Percentiles rank a stretch among this genome's conserved stretches.
phyloP scores from a whole-genome alignment of 2,113 vertebrate species.

The Regulus satrapa region DNA sequence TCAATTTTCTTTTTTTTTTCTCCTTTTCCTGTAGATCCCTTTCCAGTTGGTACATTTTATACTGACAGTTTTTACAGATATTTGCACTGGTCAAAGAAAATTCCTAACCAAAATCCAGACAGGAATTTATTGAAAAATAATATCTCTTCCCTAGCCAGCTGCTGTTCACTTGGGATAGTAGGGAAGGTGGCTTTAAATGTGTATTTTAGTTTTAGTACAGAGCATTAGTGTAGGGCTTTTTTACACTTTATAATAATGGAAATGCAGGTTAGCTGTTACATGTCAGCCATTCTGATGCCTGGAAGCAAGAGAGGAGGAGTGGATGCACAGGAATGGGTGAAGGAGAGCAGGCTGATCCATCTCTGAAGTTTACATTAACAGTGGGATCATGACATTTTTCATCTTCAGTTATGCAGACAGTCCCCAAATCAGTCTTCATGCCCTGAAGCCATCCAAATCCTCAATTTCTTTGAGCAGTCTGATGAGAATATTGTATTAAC shows the following conservation, averaged over 20 bases:
- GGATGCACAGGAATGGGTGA: neutral
- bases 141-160: neutral
- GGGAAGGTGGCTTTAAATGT: neutral
- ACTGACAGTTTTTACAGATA: neutral
- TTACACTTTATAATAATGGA: neutral
- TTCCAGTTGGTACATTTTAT: neutral
- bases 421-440: neutral
- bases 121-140: neutral
- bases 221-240: neutral
- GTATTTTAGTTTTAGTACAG: neutral
- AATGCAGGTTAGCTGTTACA: neutral
- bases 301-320: neutral
- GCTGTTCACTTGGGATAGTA: neutral
- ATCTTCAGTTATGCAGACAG: neutral
- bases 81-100: neutral
- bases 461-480: neutral
- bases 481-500: neutral
- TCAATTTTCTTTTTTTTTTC: neutral
- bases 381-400: neutral
- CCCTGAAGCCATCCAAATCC: neutral
- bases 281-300: neutral
- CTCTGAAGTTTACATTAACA: neutral
- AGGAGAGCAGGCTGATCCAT: neutral
- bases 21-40: neutral
- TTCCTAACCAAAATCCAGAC: neutral